Base-by-base conservation (phyloP, 2,888 invertebrate species). In the Drosophila borborema region DNA sequence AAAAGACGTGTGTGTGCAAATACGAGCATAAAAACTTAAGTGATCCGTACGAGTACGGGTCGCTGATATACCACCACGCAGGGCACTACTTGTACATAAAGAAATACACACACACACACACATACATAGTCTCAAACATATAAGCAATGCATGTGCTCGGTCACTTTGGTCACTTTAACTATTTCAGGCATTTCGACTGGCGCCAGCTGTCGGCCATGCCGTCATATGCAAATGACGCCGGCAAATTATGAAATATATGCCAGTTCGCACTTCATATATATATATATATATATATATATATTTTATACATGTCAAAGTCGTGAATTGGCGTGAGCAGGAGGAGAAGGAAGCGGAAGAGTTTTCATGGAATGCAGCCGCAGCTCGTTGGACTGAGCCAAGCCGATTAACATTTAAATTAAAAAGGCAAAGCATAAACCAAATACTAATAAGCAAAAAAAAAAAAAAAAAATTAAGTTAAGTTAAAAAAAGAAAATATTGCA, bases 341-440 rank as follows among this genome's bases (percentile, higher is more conserved):
- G 10, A 23, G 10, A 2, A 1, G 14, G 0, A 7, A 36, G 10
- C 16, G 8, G 7, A 14, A 23, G 23, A n/a, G 18, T 4, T n/a
- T 28, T 20, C 1, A 40, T 28, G 36, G 34, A 23, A 43, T 45
- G 53, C 28, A 34, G 41, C 28, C n/a, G 45, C 60, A 51, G 60
- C 38, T 16, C 36, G 53, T 12, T 28, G 40, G 40, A 16, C 67
- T 62, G 68, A 56, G 61, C 74, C 76, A 71, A 60, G 58, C 80
- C 51, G 82, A 84, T 84, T 84, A 84, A 85, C 84, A 84, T 84
- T 84, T 84, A 87, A 84, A 84, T 84, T 87, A 84, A 85, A 85
- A 83, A 68, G 55, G 46, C 66, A 71, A 48, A 63, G 59, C 18
- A 59, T 54, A 62, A 67, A 63, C 55, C 73, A 59, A 80, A 63